phyloP scores from a whole-genome alignment of 2,888 invertebrate genomes.

The Chaetogeoica ovagalla region DNA sequence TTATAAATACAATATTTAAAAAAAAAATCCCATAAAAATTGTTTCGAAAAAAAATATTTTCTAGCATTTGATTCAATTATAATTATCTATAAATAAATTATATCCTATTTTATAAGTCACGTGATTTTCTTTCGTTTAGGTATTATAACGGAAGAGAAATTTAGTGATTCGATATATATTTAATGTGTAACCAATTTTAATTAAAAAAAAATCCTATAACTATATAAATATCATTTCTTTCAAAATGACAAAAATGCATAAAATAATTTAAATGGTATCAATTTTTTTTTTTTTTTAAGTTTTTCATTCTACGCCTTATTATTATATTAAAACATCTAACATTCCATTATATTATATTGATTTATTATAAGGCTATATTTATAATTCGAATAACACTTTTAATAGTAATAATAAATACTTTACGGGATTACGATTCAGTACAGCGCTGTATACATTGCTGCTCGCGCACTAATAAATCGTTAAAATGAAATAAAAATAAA shows the following conservation, averaged over 20 bases:
- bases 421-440: not conserved
- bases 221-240: not conserved
- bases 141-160: conserved; percentile 19
- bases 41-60: too few species aligned
- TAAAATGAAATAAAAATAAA: not conserved
- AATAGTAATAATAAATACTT: not conserved
- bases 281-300: too few species aligned
- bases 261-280: too few species aligned
- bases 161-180: conserved; percentile 5
- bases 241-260: not conserved
- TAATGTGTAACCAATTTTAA: not conserved
- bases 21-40: too few species aligned
- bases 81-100: not conserved
- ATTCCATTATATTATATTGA: too few species aligned
- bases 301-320: not conserved
- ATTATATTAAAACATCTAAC: too few species aligned
- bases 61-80: too few species aligned
- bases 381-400: too few species aligned
- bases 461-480: conserved; percentile 3
- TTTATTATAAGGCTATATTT: too few species aligned
- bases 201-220: not conserved
- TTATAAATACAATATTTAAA: too few species aligned
- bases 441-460: not conserved
- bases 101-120: not conserved
- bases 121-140: not conserved